Evolutionary conservation across 2,888 invertebrate genomes (phyloP), one percentile per base, ranked within the genome.

Genomic region (Folsomia manolachei): DNA sequence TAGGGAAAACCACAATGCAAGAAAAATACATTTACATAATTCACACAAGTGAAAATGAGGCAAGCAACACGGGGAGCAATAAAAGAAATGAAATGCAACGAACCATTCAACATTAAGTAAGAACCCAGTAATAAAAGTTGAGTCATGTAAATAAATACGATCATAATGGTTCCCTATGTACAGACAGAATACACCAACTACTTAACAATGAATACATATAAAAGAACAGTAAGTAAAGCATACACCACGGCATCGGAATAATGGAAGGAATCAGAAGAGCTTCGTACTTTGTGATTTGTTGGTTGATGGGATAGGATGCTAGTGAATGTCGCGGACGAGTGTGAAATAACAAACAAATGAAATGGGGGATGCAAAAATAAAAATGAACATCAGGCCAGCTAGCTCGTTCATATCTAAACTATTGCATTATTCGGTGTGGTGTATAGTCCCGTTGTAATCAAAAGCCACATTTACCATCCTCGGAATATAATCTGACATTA

Each of bases 401-500:
- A 7, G 21, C 7, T n/a, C n/a, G n/a, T n/a, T n/a, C n/a, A n/a
- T n/a, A n/a, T n/a, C n/a, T n/a, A n/a, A n/a, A n/a, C n/a, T n/a
- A n/a, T n/a, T n/a, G n/a, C n/a, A n/a, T n/a, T n/a, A n/a, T n/a
- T n/a, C n/a, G 4, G 21, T 19, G 56, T 18, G 56, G 19, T 56
- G 7, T n/a, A 21, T n/a, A n/a, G n/a, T n/a, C n/a, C n/a, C n/a
- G n/a, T n/a, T n/a, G n/a, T 39, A 66, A 66, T 66, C 65, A 66
- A 66, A 66, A 66, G 65, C 65, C 65, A 66, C 65, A 66, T 66
- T 66, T 66, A 52, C 52, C 52, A 51, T 51, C 51, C 77, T 71
- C 64, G 52, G 66, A 74, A 70, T 70, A 73, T 80, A 77, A 80
- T 80, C 79, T 78, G 79, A 80, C 79, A 78, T 71, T 80, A 78